phyloP scores from a whole-genome alignment of 2,888 invertebrate species.

The Lasioglossum calceatum region DNA sequence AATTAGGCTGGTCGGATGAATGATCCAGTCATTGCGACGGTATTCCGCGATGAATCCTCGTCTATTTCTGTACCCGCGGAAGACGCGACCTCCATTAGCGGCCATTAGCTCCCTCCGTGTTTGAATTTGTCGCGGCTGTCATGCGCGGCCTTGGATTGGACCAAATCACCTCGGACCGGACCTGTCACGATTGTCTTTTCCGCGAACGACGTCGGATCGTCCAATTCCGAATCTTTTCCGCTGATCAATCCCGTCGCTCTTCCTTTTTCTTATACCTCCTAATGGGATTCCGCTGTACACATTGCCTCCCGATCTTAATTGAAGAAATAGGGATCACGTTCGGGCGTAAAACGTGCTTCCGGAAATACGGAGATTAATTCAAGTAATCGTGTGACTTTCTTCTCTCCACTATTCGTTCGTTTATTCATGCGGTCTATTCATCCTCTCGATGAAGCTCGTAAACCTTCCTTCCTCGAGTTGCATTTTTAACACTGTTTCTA shows the following conservation, averaged over 20 bases:
- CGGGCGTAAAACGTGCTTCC: neutral
- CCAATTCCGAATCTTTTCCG: conserved; percentile 5
- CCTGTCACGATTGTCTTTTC: conserved; percentile 33
- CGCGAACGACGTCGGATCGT: conserved; percentile 29
- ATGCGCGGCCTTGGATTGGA: conserved; percentile 45
- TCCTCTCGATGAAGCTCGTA: neutral
- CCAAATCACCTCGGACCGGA: conserved; percentile 27
- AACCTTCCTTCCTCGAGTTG: neutral
- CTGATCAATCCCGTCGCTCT: neutral
- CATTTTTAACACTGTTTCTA: neutral
- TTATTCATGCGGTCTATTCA: neutral
- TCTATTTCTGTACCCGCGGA: conserved; percentile 42
- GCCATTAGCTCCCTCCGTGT: conserved; percentile 55
- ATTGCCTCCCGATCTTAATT: neutral
- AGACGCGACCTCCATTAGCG: conserved; percentile 55
- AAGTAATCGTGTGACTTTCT: neutral
- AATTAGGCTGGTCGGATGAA: conserved; percentile 54
- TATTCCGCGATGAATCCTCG: conserved; percentile 40
- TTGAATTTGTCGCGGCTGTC: conserved; percentile 61
- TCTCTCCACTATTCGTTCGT: neutral
- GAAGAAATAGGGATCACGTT: neutral
- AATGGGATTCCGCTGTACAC: neutral
- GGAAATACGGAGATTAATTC: neutral
- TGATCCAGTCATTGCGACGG: conserved; percentile 25
- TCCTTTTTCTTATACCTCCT: neutral